Conservation (phyloP, 2,888 invertebrate species). For the Hipparchia sbordonii region DNA sequence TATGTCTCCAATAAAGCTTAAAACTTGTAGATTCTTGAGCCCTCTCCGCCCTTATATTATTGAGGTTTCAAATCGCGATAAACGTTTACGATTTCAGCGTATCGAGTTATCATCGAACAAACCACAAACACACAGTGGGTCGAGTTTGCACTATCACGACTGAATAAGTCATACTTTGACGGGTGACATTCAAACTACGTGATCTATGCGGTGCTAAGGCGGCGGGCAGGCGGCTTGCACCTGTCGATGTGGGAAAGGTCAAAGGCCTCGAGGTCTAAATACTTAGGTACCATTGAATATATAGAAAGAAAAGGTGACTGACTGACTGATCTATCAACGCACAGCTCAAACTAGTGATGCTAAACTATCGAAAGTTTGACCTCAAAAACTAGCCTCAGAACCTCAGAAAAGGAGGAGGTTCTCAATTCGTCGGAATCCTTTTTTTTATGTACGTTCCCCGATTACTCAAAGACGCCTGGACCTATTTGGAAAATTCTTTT, state of each 20-base stretch:
- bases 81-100: background rate
- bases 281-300: too few species aligned
- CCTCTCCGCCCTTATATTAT: background rate
- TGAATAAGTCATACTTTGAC: slow-evolving; percentile 32
- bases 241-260: slow-evolving; percentile 39
- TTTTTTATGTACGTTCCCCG: too few species aligned
- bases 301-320: too few species aligned
- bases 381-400: too few species aligned
- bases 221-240: slow-evolving; percentile 23
- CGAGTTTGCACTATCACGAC: slow-evolving; percentile 39
- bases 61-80: background rate
- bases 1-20: background rate
- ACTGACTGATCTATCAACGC: too few species aligned
- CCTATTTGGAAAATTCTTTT: too few species aligned
- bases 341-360: too few species aligned
- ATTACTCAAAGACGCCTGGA: too few species aligned
- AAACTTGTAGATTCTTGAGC: too few species aligned
- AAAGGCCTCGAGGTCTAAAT: background rate
- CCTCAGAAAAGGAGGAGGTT: too few species aligned
- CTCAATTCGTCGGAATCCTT: too few species aligned
- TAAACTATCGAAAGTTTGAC: too few species aligned
- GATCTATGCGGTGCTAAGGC: slow-evolving; percentile 32
- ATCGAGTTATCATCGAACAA: slow-evolving; percentile 8
- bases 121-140: background rate
- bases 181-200: slow-evolving; percentile 33